Conservation (phyloP, 2,888 invertebrate species). For the Piscicola geometra region DNA sequence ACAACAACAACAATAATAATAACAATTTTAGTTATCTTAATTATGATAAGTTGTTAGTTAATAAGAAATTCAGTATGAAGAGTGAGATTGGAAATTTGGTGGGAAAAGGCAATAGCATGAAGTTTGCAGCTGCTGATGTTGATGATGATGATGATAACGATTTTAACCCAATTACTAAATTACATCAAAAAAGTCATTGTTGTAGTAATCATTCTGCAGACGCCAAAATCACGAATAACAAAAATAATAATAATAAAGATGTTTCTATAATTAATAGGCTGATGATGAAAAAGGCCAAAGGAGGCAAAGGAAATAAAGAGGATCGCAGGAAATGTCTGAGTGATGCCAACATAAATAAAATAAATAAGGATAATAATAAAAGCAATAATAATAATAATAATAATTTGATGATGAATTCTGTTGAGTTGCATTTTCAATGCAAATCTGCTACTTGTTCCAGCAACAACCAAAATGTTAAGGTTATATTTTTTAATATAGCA, state of each 20-base stretch:
- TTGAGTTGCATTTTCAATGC: slow-evolving; percentile 7
- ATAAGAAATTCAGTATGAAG: no score
- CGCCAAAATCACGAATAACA: background rate
- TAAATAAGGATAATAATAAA: background rate
- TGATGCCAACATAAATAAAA: slow-evolving; percentile 1
- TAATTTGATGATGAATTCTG: background rate
- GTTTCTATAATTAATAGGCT: background rate
- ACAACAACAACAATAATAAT: background rate
- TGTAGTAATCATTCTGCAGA: slow-evolving; percentile 13
- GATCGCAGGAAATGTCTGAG: background rate
- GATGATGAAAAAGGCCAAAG: background rate
- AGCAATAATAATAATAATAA: background rate
- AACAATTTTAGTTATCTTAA: background rate
- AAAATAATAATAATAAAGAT: background rate
- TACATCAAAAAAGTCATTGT: background rate
- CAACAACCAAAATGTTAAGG: no score
- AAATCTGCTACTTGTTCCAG: background rate
- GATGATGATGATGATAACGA: background rate
- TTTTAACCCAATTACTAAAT: background rate
- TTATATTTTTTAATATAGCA: no score
- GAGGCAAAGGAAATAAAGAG: background rate
- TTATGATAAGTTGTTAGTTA: no score
- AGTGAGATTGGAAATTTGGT: no score
- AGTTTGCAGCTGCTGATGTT: background rate
- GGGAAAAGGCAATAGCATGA: no score